Evolutionary conservation across 2,113 vertebrate species (phyloP), one percentile per base, ranked within the genome.

Genomic region (Pipa parva): DNA sequence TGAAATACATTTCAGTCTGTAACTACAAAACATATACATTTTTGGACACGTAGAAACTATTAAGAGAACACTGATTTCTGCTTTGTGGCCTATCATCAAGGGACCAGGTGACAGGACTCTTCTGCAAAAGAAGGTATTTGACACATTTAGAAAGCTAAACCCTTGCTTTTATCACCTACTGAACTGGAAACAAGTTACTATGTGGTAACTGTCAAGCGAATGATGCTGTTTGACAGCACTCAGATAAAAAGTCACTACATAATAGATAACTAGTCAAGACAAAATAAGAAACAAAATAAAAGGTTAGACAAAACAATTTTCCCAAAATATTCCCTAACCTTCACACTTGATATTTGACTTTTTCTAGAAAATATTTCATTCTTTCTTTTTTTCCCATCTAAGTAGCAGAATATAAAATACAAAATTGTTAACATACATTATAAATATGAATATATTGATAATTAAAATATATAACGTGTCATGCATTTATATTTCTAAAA

Each of bases 101-200:
- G 57, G 57, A 60, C 48, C 36, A 27, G 33, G 66, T 70, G 66
- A 70, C 66, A 70, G 58, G 24, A 42, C 50, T 61, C 25, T 61
- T 22, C 33, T n/a, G 58, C 37, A 45, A 45, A 51, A 70, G 48
- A 69, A 70, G n/a, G 57, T 49, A 61, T 70, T 70, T 60, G 66
- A 70, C 66, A 60, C 57, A 70, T 70, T 70, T 60, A 70, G 58
- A 70, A 70, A 70, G 54, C 57, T 20, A 70, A 60, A 70, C 58
- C 66, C 33, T 61, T 31, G 66, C 57, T 70, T 70, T 70, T 54
- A 70, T 70, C 66, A 70, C 66, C 66, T 58, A 70, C 57, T 70
- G 66, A 70, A 70, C 66, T 70, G 66, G 66, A 70, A 54, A 70
- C 58, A 70, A 70, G 61, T 70, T 70, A 70, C 66, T 70, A 70